A percentile compares a stretch with the other conserved stretches of the same genome.
Evolutionary conservation across 2,113 vertebrate genomes (phyloP).

Genomic region (Illadopsis cleaveri): DNA sequence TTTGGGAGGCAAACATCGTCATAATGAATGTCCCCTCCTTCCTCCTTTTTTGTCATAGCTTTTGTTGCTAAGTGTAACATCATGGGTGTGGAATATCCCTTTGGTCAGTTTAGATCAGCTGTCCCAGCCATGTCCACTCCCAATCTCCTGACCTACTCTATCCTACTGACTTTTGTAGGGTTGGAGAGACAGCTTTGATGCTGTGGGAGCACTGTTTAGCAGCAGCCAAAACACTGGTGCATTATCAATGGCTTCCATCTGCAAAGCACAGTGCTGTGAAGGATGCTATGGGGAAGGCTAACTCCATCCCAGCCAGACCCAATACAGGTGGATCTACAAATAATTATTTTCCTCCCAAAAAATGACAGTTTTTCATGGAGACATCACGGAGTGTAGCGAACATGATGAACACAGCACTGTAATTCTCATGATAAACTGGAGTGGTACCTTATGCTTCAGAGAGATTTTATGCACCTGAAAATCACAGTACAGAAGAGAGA

Average conservation of each 20-base stretch:
- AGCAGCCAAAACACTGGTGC: neutral
- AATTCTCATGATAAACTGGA: neutral
- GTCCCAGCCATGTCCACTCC: neutral
- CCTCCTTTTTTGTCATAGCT: neutral
- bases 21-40: rapidly evolving
- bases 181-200: neutral
- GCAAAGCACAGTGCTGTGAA: neutral
- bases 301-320: neutral
- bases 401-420: neutral
- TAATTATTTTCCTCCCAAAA: neutral
- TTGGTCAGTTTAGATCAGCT: neutral
- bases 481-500: neutral
- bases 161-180: neutral
- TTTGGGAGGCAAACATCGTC: neutral
- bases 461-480: neutral
- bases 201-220: neutral
- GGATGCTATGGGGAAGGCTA: rapidly evolving
- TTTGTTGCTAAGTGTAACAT: neutral
- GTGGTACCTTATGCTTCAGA: neutral
- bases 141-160: neutral
- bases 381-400: rapidly evolving
- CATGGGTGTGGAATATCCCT: neutral
- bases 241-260: neutral
- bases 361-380: neutral
- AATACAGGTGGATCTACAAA: neutral